Evolutionary conservation across 2,113 vertebrate genomes (phyloP).

Genomic region (Melierax canorus): DNA sequence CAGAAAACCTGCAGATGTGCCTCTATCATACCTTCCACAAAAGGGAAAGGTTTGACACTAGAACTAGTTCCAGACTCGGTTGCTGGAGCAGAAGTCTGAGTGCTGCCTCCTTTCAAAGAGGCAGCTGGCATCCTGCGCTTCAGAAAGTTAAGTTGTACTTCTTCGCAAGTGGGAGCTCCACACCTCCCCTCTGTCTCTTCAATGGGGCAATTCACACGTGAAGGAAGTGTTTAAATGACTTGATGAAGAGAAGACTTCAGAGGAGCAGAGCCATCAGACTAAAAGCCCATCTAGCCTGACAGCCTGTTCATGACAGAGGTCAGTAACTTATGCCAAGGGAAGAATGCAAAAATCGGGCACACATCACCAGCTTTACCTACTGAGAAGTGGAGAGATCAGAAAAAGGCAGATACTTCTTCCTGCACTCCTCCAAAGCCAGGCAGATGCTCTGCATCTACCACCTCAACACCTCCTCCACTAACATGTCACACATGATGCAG

Average conservation of each 20-base stretch:
- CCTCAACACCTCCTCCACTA: conserved; percentile 32
- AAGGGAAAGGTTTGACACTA: not conserved
- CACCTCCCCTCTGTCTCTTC: not conserved
- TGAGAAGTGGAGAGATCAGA: not conserved
- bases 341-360: not conserved
- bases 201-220: not conserved
- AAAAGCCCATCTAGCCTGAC: not conserved
- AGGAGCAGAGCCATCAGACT: not conserved
- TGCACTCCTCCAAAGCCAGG: not conserved
- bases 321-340: not conserved
- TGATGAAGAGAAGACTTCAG: not conserved
- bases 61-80: not conserved
- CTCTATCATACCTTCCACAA: not conserved
- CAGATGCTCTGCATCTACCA: not conserved
- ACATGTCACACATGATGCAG: not conserved
- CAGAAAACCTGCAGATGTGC: not conserved
- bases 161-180: not conserved
- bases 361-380: not conserved
- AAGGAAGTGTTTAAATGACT: not conserved
- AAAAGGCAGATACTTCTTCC: not conserved
- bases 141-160: not conserved
- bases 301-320: not conserved
- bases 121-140: not conserved
- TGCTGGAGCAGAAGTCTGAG: not conserved
- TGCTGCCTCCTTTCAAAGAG: not conserved